Percentiles rank a stretch among this genome's conserved stretches.
Evolutionary conservation across 1,140 invertebrate genomes (phyloP).

Genomic region (Cheumatopsyche charites): DNA sequence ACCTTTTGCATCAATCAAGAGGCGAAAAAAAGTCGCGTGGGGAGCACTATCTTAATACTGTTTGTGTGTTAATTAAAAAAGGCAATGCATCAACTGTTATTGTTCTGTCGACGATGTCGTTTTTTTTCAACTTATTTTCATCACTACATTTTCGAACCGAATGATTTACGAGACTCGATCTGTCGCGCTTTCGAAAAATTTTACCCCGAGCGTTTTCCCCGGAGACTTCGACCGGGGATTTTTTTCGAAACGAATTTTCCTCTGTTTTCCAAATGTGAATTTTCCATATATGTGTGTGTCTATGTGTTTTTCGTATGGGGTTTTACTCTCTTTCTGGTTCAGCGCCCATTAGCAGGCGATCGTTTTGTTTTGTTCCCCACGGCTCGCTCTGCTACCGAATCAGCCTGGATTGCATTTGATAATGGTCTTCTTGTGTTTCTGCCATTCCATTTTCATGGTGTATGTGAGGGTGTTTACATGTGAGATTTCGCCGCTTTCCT

Average conservation of each 20-base stretch:
- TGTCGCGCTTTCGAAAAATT: constrained; percentile 11
- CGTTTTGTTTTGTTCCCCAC: constrained; percentile 38
- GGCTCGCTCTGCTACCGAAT: constrained; percentile 19
- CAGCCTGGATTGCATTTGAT: constrained; percentile 38
- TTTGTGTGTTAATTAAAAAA: constrained; percentile 27
- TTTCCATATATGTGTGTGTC: background rate
- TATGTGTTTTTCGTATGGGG: constrained; percentile 22
- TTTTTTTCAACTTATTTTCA: background rate
- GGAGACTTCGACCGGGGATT: too few species aligned
- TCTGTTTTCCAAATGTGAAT: background rate
- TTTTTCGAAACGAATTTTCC: background rate
- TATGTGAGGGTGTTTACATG: constrained; percentile 11
- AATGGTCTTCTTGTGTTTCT: constrained; percentile 42
- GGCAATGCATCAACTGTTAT: constrained; percentile 14
- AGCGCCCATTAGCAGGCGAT: constrained; percentile 34
- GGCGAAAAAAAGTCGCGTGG: background rate
- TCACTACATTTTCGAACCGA: background rate
- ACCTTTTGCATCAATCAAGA: constrained; percentile 17
- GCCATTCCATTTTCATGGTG: constrained; percentile 23
- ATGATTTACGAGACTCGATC: background rate
- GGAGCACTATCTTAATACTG: constrained; percentile 14
- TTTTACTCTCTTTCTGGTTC: constrained; percentile 24
- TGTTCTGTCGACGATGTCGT: constrained; percentile 10
- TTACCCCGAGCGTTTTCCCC: background rate
- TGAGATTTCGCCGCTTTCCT: background rate